Evolutionary conservation across 2,888 invertebrate genomes (phyloP).

Genomic region (Megastigmus dorsalis): DNA sequence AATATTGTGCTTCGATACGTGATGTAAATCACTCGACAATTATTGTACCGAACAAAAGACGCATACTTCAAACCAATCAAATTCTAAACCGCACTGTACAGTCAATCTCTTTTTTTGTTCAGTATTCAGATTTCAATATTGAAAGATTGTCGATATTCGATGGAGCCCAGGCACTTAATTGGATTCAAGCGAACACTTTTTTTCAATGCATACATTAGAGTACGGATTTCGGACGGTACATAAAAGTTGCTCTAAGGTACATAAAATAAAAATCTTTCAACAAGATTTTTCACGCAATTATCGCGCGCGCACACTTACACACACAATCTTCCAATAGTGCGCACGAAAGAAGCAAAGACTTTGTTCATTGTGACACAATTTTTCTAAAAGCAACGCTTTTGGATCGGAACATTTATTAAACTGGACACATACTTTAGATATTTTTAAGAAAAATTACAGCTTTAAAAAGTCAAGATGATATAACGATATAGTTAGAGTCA

Average conservation of each 20-base stretch:
- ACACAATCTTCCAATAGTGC: no score
- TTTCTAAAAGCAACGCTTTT: no score
- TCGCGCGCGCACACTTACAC: background rate
- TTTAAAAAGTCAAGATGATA: no score
- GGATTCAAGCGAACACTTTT: slow-evolving; percentile 1
- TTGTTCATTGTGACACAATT: no score
- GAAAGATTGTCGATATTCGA: background rate
- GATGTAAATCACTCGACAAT: background rate
- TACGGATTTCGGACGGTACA: slow-evolving; percentile 8
- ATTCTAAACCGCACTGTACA: no score
- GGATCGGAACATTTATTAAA: no score
- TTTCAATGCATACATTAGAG: background rate
- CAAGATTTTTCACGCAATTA: slow-evolving; percentile 12
- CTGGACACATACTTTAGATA: no score
- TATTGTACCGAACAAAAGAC: background rate
- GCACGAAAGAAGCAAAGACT: background rate
- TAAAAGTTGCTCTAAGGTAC: slow-evolving; percentile 6
- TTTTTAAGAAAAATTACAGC: no score
- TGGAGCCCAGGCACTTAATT: background rate
- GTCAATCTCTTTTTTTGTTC: background rate
- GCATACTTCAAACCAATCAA: background rate
- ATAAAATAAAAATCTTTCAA: slow-evolving; percentile 10
- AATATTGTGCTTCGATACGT: background rate
- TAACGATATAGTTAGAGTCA: no score
- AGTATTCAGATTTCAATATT: no score